Conservation (phyloP, 2,113 vertebrate genomes). For the Sakesphorus luctuosus region DNA sequence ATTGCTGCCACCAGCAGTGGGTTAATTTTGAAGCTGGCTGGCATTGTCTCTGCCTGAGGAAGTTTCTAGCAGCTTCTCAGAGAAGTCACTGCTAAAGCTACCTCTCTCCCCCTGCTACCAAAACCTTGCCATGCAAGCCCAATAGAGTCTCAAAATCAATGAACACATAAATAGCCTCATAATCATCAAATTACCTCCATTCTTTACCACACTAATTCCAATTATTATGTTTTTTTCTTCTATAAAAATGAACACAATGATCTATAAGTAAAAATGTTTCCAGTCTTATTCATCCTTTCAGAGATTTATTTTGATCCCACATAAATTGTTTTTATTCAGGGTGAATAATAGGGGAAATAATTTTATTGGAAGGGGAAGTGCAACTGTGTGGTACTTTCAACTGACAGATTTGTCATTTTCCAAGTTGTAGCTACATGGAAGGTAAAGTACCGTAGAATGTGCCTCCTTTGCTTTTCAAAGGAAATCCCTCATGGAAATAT, state of each 20-base stretch:
- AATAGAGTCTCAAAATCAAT: not conserved
- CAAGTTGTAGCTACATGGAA: not conserved
- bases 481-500: not conserved
- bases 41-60: not conserved
- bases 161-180: not conserved
- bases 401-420: not conserved
- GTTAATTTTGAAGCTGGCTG: not conserved
- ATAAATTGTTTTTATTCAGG: not conserved
- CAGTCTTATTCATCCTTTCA: not conserved
- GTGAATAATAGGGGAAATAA: not conserved
- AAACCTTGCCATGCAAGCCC: not conserved
- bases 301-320: not conserved
- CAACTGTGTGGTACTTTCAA: not conserved
- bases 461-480: not conserved
- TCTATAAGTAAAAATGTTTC: not conserved
- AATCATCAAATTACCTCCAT: not conserved
- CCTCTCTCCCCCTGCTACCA: not conserved
- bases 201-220: not conserved
- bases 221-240: not conserved
- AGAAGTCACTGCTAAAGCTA: not conserved
- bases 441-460: not conserved
- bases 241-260: not conserved
- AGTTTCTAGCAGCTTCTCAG: not conserved
- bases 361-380: not conserved
- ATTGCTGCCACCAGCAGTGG: not conserved